These are phyloP conservation scores for Nezara viridula DNA, from an alignment of 2,888 invertebrate genomes.

Conservation along the genomic window DNA sequence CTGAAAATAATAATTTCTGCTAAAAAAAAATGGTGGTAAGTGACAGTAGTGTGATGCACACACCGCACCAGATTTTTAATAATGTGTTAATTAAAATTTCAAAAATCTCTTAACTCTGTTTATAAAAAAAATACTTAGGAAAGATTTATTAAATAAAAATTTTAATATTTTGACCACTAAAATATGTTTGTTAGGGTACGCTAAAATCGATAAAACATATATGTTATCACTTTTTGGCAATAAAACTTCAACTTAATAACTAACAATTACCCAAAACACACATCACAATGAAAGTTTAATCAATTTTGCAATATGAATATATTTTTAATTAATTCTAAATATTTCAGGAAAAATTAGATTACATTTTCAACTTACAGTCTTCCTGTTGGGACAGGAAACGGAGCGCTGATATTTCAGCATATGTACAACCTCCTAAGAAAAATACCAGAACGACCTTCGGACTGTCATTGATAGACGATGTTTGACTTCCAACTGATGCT, in stretches of 20 bases:
- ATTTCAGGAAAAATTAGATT: slow-evolving; percentile 61
- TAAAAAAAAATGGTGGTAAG: too few relatives aligned
- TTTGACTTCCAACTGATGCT: slow-evolving; percentile 74
- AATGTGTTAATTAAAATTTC: too few relatives aligned
- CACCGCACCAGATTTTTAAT: too few relatives aligned
- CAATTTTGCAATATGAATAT: background rate
- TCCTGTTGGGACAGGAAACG: slow-evolving; percentile 74
- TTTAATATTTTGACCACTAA: background rate
- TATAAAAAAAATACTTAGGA: too few relatives aligned
- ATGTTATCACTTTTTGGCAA: too few relatives aligned
- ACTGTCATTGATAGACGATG: slow-evolving; percentile 73
- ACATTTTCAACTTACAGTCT: slow-evolving; percentile 69
- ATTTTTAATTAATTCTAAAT: background rate
- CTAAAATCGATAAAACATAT: background rate
- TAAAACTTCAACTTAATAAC: too few relatives aligned
- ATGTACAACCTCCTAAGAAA: slow-evolving; percentile 97
- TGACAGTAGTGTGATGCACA: too few relatives aligned
- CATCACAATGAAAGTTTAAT: too few relatives aligned
- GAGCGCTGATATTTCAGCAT: slow-evolving; percentile 84
- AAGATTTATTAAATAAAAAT: background rate
- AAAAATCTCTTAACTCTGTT: too few relatives aligned
- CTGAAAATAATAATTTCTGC: too few relatives aligned
- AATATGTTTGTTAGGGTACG: background rate
- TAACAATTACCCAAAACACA: too few relatives aligned
- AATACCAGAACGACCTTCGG: slow-evolving; percentile 88